phyloP scores from a whole-genome alignment of 2,797 vertebrate genomes.

The Acrossocheilus wenchowensis region DNA sequence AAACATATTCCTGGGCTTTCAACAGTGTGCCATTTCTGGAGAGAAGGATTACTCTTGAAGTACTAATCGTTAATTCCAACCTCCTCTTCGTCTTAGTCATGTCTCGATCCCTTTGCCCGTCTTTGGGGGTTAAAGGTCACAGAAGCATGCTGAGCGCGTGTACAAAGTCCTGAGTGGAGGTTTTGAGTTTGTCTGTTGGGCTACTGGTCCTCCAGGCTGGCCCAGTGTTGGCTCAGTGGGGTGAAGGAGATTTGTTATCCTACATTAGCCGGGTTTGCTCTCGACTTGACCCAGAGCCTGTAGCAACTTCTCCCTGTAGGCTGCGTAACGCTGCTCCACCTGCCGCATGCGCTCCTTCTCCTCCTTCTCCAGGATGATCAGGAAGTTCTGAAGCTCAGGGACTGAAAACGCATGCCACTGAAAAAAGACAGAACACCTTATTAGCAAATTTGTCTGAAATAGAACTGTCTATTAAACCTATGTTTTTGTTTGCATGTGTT shows the following conservation, averaged over 20 bases:
- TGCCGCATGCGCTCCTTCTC: constrained; percentile 89
- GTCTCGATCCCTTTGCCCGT: constrained; percentile 47
- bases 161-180: constrained; percentile 73
- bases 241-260: constrained; percentile 29
- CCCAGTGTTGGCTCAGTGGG: constrained; percentile 44
- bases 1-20: constrained; percentile 28
- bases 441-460: neutral
- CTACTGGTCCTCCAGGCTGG: constrained; percentile 41
- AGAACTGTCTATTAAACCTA: neutral
- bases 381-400: constrained; percentile 96
- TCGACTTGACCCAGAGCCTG: constrained; percentile 83
- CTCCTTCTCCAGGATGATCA: constrained; percentile 91
- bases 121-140: constrained; percentile 32
- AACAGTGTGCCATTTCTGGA: constrained; percentile 47
- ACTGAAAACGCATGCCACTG: constrained; percentile 97
- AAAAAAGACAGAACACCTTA: constrained; percentile 5
- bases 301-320: constrained; percentile 86
- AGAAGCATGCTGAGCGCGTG: constrained; percentile 25
- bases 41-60: constrained; percentile 33
- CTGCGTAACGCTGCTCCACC: constrained; percentile 85
- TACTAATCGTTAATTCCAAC: constrained; percentile 22
- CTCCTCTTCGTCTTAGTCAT: constrained; percentile 23
- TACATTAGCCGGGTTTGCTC: constrained; percentile 82
- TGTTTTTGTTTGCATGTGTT: neutral
- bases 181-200: constrained; percentile 12